Conservation (phyloP, 2,113 vertebrate species). For the Nyctibius bracteatus region DNA sequence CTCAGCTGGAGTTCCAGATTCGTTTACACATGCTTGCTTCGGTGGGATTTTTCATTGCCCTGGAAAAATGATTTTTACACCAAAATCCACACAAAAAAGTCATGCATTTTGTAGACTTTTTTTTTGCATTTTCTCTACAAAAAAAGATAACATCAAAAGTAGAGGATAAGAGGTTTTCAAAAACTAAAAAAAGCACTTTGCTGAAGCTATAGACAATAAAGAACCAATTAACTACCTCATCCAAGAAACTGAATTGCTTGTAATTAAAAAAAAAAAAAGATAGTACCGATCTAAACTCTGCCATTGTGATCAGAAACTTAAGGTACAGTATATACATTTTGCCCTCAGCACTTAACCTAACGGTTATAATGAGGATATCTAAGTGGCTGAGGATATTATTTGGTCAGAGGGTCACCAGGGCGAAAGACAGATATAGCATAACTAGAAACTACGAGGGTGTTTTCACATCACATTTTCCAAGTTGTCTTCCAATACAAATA, state of each 20-base stretch:
- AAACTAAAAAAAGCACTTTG: neutral
- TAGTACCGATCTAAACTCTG: neutral
- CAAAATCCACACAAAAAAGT: neutral
- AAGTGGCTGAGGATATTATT: constrained; percentile 9
- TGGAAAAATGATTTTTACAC: neutral
- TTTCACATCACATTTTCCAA: neutral
- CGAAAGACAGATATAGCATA: neutral
- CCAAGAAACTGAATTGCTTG: constrained; percentile 25
- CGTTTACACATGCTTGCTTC: neutral
- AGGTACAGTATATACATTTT: neutral
- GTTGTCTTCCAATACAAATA: neutral
- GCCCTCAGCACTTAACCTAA: constrained; percentile 35
- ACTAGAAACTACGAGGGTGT: neutral
- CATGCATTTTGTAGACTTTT: neutral
- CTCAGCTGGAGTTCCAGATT: neutral
- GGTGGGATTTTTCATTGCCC: neutral
- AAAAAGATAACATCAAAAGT: neutral
- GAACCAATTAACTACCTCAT: constrained; percentile 31
- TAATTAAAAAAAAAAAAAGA: neutral
- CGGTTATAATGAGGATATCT: constrained; percentile 13
- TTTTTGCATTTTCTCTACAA: neutral
- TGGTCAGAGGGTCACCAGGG: constrained; percentile 12
- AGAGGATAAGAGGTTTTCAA: neutral
- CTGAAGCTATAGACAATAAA: neutral
- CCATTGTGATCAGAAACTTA: neutral